Evolutionary conservation across 2,888 invertebrate genomes (phyloP).

Genomic region (Heliconius ismenius): DNA sequence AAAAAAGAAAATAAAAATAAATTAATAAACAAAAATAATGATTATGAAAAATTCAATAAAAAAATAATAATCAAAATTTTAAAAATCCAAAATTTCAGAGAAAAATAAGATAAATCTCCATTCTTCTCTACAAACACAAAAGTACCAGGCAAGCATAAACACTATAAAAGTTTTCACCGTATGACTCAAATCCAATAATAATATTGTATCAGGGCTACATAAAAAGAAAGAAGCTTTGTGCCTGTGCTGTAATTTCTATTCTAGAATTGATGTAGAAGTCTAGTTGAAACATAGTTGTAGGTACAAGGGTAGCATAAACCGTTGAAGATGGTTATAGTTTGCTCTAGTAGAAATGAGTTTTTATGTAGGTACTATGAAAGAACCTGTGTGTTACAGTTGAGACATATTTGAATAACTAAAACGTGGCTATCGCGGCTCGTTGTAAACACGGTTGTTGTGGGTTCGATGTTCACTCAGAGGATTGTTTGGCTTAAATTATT

Average conservation of each 20-base stretch:
- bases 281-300: conserved; percentile 61
- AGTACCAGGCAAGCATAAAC: conserved; percentile 57
- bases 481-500: background rate
- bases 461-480: background rate
- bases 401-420: background rate
- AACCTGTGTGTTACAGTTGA: background rate
- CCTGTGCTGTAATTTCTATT: conserved; percentile 24
- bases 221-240: conserved; percentile 34
- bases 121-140: background rate
- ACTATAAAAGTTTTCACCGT: conserved; percentile 32
- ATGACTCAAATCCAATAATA: conserved; percentile 72
- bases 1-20: too few species aligned
- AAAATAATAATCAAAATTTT: too few species aligned
- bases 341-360: conserved; percentile 18
- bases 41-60: too few species aligned
- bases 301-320: conserved; percentile 54
- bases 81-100: too few species aligned
- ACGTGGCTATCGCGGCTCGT: background rate
- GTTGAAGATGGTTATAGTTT: conserved; percentile 32
- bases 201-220: conserved; percentile 60
- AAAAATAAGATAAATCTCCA: background rate
- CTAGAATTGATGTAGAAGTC: conserved; percentile 39
- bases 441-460: background rate
- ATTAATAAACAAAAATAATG: too few species aligned
- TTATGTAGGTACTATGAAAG: background rate